Percentiles rank a stretch among this genome's conserved stretches.
Conservation (phyloP, 2,113 vertebrate species). For the Pseudorhombus dupliciocellatus region DNA sequence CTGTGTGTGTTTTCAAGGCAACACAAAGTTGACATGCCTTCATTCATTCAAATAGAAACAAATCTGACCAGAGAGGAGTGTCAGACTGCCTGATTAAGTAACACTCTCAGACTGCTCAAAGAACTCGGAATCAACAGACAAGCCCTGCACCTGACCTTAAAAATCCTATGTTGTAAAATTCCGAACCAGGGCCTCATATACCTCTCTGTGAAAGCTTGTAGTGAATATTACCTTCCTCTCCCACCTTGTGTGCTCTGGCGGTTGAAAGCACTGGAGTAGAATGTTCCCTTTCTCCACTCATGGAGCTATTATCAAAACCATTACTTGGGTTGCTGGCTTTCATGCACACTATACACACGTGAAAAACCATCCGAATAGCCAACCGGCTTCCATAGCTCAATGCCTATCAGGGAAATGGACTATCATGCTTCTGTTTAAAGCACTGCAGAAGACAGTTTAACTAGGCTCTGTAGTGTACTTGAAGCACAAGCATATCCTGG, state of each 20-base stretch:
- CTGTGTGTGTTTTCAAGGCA: constrained; percentile 65
- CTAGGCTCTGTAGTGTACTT: constrained; percentile 58
- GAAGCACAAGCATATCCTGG: constrained; percentile 49
- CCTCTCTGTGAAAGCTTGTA: constrained; percentile 24
- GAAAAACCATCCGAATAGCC: constrained; percentile 65
- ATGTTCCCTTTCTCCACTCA: constrained; percentile 63
- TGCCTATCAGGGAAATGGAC: constrained; percentile 62
- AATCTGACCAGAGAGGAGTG: neutral
- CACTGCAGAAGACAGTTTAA: constrained; percentile 57
- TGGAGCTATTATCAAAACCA: constrained; percentile 64
- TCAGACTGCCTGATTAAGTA: constrained; percentile 27
- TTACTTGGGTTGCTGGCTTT: constrained; percentile 57
- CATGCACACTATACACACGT: constrained; percentile 35
- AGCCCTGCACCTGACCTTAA: neutral
- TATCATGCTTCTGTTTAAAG: constrained; percentile 60
- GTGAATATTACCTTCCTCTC: constrained; percentile 42
- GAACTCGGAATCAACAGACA: neutral
- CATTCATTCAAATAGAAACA: constrained; percentile 57
- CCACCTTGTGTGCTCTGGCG: constrained; percentile 33
- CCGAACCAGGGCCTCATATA: constrained; percentile 17
- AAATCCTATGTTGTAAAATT: constrained; percentile 2
- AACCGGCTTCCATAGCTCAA: constrained; percentile 46
- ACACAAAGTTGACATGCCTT: constrained; percentile 62
- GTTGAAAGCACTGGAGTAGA: constrained; percentile 57
- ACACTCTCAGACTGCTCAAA: neutral